Evolutionary conservation across 2,888 invertebrate species (phyloP).

Genomic region (Drosophila helvetica): DNA sequence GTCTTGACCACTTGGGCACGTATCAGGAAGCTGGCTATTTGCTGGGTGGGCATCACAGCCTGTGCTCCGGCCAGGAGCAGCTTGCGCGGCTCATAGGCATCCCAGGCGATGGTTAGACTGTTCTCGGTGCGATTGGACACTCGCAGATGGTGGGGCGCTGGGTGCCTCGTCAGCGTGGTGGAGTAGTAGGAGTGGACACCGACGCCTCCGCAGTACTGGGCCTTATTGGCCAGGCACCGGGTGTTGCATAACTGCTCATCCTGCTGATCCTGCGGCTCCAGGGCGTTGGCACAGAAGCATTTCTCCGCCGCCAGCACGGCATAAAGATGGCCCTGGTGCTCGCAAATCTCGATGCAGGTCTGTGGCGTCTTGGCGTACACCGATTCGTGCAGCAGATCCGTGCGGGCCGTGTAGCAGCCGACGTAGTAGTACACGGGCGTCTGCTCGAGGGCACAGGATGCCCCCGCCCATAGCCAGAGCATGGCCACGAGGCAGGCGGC

Average conservation of each 20-base stretch:
- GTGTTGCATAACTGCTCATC: conserved; percentile 85
- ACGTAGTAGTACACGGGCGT: conserved; percentile 77
- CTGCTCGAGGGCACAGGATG: conserved; percentile 15
- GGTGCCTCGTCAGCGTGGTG: conserved; percentile 57
- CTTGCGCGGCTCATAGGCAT: conserved; percentile 85
- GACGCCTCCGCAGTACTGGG: conserved; percentile 88
- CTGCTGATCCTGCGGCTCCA: conserved; percentile 80
- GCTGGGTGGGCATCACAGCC: conserved; percentile 54
- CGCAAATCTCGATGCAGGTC: conserved; percentile 82
- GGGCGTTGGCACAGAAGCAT: conserved; percentile 79
- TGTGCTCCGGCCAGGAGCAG: conserved; percentile 58
- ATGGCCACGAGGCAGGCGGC: conserved; percentile 38
- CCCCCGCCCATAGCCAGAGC: conserved; percentile 24
- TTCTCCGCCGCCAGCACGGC: conserved; percentile 80
- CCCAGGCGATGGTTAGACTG: conserved; percentile 87
- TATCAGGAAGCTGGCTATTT: conserved; percentile 86
- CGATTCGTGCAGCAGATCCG: conserved; percentile 78
- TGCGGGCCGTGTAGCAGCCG: conserved; percentile 81
- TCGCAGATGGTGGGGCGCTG: conserved; percentile 86
- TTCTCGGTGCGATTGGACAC: conserved; percentile 87
- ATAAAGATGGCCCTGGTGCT: conserved; percentile 76
- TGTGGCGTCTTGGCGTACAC: conserved; percentile 80
- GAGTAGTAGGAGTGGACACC: conserved; percentile 88
- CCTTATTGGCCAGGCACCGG: conserved; percentile 87
- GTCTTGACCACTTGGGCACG: conserved; percentile 86